phyloP scores from a whole-genome alignment of 2,888 invertebrate genomes.

The Rosalia funebris region DNA sequence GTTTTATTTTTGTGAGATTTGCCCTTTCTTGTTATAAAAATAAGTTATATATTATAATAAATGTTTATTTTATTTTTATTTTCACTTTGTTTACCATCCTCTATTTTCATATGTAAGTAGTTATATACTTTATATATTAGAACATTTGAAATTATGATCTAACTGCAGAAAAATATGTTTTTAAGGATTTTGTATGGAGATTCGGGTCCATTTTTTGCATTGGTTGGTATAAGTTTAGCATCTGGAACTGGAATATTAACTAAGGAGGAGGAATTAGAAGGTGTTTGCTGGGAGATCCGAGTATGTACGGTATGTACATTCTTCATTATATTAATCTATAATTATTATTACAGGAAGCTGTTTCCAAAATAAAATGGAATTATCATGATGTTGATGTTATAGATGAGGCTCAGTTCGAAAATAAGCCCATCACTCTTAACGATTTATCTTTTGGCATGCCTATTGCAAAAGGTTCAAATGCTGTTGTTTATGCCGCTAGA shows the following conservation, averaged over 20 bases:
- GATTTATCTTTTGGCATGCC: slow-evolving; percentile 75
- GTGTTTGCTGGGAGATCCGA: slow-evolving; percentile 81
- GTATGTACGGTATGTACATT: slow-evolving; percentile 60
- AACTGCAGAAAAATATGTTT: too few relatives aligned
- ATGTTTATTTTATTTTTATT: too few relatives aligned
- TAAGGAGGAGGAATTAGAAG: slow-evolving; percentile 81
- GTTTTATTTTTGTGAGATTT: too few relatives aligned
- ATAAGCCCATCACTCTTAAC: slow-evolving; percentile 66
- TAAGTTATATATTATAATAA: too few relatives aligned
- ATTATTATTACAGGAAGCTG: slow-evolving; percentile 65
- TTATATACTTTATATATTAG: too few relatives aligned
- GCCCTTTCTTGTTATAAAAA: too few relatives aligned
- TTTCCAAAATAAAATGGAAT: slow-evolving; percentile 69
- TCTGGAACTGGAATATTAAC: slow-evolving; percentile 79
- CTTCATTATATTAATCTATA: not conserved
- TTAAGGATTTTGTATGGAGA: slow-evolving; percentile 72
- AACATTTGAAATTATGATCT: too few relatives aligned
- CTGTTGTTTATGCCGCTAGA: slow-evolving; percentile 80
- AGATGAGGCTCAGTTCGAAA: slow-evolving; percentile 60
- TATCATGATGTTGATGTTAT: slow-evolving; percentile 64
- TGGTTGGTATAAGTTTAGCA: slow-evolving; percentile 78
- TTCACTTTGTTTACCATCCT: too few relatives aligned
- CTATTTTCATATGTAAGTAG: too few relatives aligned
- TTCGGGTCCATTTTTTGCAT: slow-evolving; percentile 78
- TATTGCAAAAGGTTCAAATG: slow-evolving; percentile 84